A percentile compares a stretch with the other conserved stretches of the same genome.
Conservation (phyloP, 2,888 invertebrate species). For the Ophion ellenae region DNA sequence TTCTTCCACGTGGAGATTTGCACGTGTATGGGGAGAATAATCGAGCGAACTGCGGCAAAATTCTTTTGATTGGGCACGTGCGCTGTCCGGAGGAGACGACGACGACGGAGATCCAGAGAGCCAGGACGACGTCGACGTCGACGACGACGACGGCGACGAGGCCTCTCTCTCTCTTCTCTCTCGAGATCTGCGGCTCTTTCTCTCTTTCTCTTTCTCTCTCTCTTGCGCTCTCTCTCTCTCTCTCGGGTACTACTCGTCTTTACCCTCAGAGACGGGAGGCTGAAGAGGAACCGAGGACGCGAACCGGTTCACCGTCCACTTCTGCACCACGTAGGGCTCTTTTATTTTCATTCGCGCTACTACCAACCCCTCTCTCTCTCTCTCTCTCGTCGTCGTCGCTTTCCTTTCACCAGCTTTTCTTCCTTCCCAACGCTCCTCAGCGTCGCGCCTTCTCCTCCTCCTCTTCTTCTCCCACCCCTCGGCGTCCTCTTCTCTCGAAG, state of each 20-base stretch:
- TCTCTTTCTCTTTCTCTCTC: conserved; percentile 43
- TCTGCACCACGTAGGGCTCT: conserved; percentile 69
- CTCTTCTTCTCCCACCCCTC: conserved; percentile 32
- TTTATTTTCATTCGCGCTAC: conserved; percentile 81
- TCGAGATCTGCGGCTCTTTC: conserved; percentile 22
- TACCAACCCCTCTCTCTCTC: conserved; percentile 53
- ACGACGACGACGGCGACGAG: conserved; percentile 58
- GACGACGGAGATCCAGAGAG: conserved; percentile 58
- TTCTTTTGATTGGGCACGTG: conserved; percentile 63
- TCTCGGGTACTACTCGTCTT: conserved; percentile 60
- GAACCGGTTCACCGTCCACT: conserved; percentile 80
- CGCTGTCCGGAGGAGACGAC: conserved; percentile 53
- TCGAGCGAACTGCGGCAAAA: conserved; percentile 40
- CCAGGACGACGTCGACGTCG: conserved; percentile 62
- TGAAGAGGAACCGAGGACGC: conserved; percentile 66
- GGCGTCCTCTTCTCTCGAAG: conserved; percentile 29
- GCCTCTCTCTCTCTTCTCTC: conserved; percentile 35
- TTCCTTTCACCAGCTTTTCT: conserved; percentile 32
- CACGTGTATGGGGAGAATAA: conserved; percentile 35
- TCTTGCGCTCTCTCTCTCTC: conserved; percentile 51
- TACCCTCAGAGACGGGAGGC: conserved; percentile 57
- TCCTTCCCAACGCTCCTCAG: conserved; percentile 11
- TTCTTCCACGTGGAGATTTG: conserved; percentile 9
- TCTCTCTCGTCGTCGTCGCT: conserved; percentile 37
- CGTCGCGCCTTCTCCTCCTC: conserved; percentile 18